Base-by-base conservation (phyloP, 2,113 vertebrate genomes). In the human (Homo sapiens) region DNA sequence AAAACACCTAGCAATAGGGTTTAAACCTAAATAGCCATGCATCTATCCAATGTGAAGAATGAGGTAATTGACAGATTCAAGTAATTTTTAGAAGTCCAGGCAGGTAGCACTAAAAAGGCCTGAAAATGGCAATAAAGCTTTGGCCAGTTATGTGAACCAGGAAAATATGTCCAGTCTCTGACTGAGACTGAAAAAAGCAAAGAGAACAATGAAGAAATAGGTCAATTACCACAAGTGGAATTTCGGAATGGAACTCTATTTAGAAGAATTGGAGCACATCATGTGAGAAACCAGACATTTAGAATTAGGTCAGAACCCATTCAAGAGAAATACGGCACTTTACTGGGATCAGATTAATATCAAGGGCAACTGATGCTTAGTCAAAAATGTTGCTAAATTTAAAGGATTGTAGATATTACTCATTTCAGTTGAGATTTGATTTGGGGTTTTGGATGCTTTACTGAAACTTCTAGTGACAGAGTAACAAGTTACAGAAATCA, bases 161-260 rank as follows among this genome's bases (percentile, higher is more conserved):
- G 50, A 52, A 95, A 93, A 84, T 86, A 89, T 40, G 32, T 78
- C 50, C 6, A 48, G 6, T 82, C 70, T 94, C 73, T 83, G 18
- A 66, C 81, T 89, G 57, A 35, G 43, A 91, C 12, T 70, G n/a
- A 80, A 81, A 38, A 94, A 92, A 86, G 43, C 89, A 82, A 80
- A 68, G 78, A 70, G 87, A 82, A 92, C 30, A 89, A 57, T 85
- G 68, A 97, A 76, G 78, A 94, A 96, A 87, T 66, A 79, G 75
- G 45, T 50, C 68, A 81, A 89, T 89, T 95, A 57, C 45, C 12
- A 57, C 59, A 70, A 89, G 83, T 73, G 52, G 88, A 84, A 82
- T 96, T 92, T 96, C 82, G 82, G 48, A 80, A 78, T 27, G 75
- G 48, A 93, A 91, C 38, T 84, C 14, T 50, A 13, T 78, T 92